phyloP scores from a whole-genome alignment of 2,113 vertebrate genomes.

The Sphaerodactylus townsendi region DNA sequence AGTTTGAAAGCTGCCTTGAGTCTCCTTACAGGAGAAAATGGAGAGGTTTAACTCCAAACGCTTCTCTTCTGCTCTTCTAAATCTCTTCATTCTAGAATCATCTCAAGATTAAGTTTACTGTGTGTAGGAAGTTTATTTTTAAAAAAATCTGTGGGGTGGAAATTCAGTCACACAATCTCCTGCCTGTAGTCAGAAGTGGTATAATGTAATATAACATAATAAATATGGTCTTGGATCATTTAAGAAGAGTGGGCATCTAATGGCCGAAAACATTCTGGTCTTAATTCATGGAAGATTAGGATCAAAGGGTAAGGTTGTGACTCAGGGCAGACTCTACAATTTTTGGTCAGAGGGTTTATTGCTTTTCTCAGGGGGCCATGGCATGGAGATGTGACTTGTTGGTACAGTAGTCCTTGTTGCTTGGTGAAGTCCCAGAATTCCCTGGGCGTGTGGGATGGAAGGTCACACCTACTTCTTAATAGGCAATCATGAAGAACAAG shows the following conservation, averaged over 20 bases:
- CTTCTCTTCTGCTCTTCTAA: no score
- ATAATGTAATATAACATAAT: no score
- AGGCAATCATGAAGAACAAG: constrained; percentile 47
- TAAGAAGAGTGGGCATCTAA: neutral
- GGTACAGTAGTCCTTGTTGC: neutral
- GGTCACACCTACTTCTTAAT: constrained; percentile 5
- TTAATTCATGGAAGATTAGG: neutral
- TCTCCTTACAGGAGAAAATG: no score
- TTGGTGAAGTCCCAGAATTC: neutral
- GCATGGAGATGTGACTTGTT: neutral
- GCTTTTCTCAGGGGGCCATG: constrained; percentile 6
- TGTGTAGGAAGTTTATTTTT: neutral
- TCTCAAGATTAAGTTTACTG: neutral
- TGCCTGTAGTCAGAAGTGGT: neutral
- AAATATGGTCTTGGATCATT: neutral
- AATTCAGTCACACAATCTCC: neutral
- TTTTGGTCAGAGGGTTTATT: constrained; percentile 32
- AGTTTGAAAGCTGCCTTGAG: no score
- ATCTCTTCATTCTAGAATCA: neutral
- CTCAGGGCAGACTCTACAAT: neutral
- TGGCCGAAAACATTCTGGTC: no score
- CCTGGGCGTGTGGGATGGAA: neutral
- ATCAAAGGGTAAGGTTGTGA: neutral
- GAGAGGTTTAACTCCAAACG: no score
- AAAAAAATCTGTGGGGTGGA: neutral